These are phyloP conservation scores for Leptodirus hochenwartii DNA, from an alignment of 2,888 invertebrate species.

Conservation along the genomic window DNA sequence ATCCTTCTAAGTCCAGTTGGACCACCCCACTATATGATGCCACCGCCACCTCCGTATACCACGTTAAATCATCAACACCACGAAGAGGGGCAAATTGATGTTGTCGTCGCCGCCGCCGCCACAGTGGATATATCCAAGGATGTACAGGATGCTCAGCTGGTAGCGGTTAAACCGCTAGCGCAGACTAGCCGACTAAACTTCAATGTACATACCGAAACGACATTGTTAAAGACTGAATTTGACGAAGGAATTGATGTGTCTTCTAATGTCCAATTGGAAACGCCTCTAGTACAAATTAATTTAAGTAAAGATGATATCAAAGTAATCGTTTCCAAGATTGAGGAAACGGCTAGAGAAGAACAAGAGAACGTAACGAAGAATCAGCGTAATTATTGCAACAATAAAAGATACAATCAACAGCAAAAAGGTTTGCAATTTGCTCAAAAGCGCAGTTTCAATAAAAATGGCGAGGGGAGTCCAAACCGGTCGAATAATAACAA, in stretches of 20 bases:
- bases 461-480: too few species aligned
- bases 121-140: not conserved
- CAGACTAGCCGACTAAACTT: too few species aligned
- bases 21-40: too few species aligned
- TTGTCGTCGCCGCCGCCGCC: not conserved
- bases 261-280: slow-evolving; percentile 9
- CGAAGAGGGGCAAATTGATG: not conserved
- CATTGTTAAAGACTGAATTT: slow-evolving; percentile 1
- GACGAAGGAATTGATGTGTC: slow-evolving; percentile 8
- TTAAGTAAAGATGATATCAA: too few species aligned
- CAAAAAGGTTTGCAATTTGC: slow-evolving; percentile 4
- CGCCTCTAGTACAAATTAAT: not conserved
- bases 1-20: too few species aligned
- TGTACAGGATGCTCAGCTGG: too few species aligned
- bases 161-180: too few species aligned
- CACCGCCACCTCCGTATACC: too few species aligned
- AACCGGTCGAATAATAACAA: too few species aligned
- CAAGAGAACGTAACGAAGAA: slow-evolving; percentile 9
- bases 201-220: slow-evolving; percentile 1
- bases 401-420: too few species aligned
- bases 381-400: too few species aligned
- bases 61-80: slow-evolving; percentile 1
- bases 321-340: slow-evolving; percentile 26
- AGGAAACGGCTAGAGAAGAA: slow-evolving; percentile 24
- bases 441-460: too few species aligned